These are phyloP conservation scores for Diabrotica balteata DNA, from an alignment of 2,888 invertebrate species.

Conservation along the genomic window DNA sequence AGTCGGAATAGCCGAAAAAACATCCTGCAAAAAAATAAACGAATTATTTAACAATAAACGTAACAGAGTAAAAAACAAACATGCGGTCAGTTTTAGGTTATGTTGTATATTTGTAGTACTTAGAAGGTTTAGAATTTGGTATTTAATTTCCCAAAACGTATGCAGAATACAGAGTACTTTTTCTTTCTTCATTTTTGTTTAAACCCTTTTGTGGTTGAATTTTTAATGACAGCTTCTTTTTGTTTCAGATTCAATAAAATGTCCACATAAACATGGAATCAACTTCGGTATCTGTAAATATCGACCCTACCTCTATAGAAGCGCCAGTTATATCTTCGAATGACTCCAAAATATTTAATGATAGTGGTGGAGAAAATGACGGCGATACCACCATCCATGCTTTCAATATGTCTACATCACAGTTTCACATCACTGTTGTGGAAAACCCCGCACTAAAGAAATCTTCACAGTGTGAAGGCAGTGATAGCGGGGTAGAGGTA, in stretches of 20 bases:
- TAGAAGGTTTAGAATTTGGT: too few relatives aligned
- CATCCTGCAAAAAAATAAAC: too few relatives aligned
- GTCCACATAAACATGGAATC: slow-evolving; percentile 22
- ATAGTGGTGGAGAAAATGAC: slow-evolving; percentile 41
- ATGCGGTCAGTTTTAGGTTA: too few relatives aligned
- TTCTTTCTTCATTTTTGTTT: background rate
- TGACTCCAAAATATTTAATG: slow-evolving; percentile 10
- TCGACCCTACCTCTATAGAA: background rate
- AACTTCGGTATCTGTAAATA: background rate
- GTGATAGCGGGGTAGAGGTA: slow-evolving; percentile 83
- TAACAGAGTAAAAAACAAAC: too few relatives aligned
- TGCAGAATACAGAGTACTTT: too few relatives aligned
- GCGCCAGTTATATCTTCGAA: background rate
- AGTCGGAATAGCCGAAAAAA: too few relatives aligned
- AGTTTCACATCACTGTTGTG: slow-evolving; percentile 52
- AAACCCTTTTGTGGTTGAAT: background rate
- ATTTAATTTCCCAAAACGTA: too few relatives aligned
- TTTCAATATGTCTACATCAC: slow-evolving; percentile 46
- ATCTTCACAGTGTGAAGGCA: slow-evolving; percentile 67
- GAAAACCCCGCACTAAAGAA: slow-evolving; percentile 43
- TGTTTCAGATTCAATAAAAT: slow-evolving; percentile 23
- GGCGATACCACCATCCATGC: slow-evolving; percentile 52
- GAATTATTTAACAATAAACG: too few relatives aligned
- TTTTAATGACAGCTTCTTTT: background rate
- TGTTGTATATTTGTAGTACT: too few relatives aligned